Base-by-base conservation (phyloP, 2,888 invertebrate species). In the Plagiodera versicolora region DNA sequence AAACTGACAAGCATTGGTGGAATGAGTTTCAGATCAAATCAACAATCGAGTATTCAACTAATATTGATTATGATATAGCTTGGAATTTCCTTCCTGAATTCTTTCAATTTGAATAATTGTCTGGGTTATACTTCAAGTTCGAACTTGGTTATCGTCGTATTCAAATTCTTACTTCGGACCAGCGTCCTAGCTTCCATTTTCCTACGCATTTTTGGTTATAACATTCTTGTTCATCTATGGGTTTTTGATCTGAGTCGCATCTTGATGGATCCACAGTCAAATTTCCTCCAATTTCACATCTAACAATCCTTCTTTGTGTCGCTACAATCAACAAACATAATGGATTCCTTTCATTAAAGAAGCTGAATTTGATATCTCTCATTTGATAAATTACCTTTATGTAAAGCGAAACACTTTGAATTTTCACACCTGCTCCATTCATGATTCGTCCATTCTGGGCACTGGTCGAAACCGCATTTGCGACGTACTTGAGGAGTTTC, bases 171-270 rank as follows among this genome's bases (percentile, higher is more conserved):
- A 96, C 96, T 87, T 92, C 90, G 44, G 94, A 94, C 98, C 98
- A 98, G 59, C 92, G 87, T 8, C 94, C 94, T 3, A 92, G 89
- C 63, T 89, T 87, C 98, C 98, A 98, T 53, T 90, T 88, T 0
- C 95, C 92, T 73, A 87, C 89, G 82, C 96, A 97, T n/a, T 88
- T 87, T 66, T 89, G 86, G 74, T 88, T 91, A 73, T 87, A 86
- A 75, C 96, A 96, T 74, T 94, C 90, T 75, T 89, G 89, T 28
- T 87, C 86, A 70, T 89, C 88, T 53, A 88, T 85, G 0, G 97
- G 98, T 72, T 86, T 87, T 30, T 86, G 85, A 64, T 85, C 83
- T 67, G 87, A 85, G 71, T 90, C 88, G 77, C 96, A 98, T 60
- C 85, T 83, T 3, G 79, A 79, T 6, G 81, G 75, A 63, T 76